These are phyloP conservation scores for Leptopilina myrica DNA, from an alignment of 2,888 invertebrate genomes.

Conservation along the genomic window DNA sequence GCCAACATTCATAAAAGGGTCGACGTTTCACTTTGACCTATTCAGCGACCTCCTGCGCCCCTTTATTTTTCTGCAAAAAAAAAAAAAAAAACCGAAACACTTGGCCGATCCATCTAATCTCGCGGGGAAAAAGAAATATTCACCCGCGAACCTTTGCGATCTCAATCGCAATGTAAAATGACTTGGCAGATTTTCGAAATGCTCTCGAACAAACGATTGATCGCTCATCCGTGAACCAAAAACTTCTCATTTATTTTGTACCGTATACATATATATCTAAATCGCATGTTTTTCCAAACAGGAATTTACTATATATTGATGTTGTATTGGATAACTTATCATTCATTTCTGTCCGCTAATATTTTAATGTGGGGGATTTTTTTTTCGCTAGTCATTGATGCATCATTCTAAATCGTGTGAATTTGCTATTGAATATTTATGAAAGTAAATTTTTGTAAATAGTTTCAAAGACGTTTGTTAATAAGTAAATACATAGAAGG, in stretches of 20 bases:
- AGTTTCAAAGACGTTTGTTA: no score
- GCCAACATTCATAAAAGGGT: slow-evolving; percentile 63
- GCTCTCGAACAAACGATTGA: background rate
- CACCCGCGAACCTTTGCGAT: slow-evolving; percentile 61
- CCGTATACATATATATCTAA: background rate
- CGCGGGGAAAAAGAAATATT: slow-evolving; percentile 49
- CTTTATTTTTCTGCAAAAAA: slow-evolving; percentile 43
- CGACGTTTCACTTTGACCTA: slow-evolving; percentile 72
- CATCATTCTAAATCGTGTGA: no score
- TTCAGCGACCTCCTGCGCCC: slow-evolving; percentile 63
- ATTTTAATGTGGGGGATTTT: background rate
- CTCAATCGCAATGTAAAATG: slow-evolving; percentile 60
- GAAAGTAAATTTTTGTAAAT: no score
- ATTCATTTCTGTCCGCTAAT: background rate
- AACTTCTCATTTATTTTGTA: slow-evolving; percentile 18
- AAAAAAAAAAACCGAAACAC: slow-evolving; percentile 58
- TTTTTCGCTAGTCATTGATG: slow-evolving; percentile 19
- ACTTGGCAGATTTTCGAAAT: slow-evolving; percentile 59
- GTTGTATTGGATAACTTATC: background rate
- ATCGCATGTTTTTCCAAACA: slow-evolving; percentile 4
- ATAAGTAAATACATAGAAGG: no score
- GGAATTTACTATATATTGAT: background rate
- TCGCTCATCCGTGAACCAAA: slow-evolving; percentile 24
- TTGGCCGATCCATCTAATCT: slow-evolving; percentile 70
- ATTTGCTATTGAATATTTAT: no score